Evolutionary conservation across 2,797 vertebrate species (phyloP), one percentile per base, ranked within the genome.

Genomic region (Selene dorsalis): DNA sequence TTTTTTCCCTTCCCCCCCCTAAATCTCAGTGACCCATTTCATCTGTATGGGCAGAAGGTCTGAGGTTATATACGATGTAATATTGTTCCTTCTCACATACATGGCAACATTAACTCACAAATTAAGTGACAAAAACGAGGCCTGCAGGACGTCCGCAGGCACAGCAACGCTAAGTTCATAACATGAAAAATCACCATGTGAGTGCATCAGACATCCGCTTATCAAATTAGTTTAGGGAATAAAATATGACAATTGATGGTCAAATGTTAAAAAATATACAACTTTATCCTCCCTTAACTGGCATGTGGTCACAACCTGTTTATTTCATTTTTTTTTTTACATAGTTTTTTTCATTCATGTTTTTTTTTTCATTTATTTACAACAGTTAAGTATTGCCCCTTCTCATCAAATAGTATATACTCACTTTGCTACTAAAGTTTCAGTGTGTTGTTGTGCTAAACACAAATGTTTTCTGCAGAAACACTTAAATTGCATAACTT

Each of bases 321-420:
- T 47, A 14, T n/a, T 50, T 35, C n/a, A n/a, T 60, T 80, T n/a
- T 60, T 53, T 30, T 26, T 56, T 58, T 53, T 12, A 65, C 52
- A 57, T 52, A 67, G 4, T 57, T 57, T 32, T 62, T 74, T 66
- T 69, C 13, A 64, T 62, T 62, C 18, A 20, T 63, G 6, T 77
- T 17, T 75, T 56, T 24, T 52, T 52, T 28, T 45, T 47, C 35
- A 28, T 81, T 53, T 87, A 91, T 92, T 71, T 90, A 93, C 89
- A 91, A 69, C 75, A 48, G 65, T 69, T 62, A 69, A 64, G 71
- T 87, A 70, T 85, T 86, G 84, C 84, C 83, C 79, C 82, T 53
- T 82, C 53, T 86, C 79, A 73, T 84, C 76, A 70, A 67, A 77
- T 43, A 73, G 61, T 71, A 63, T 74, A 71, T 57, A 63, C 57